Percentiles rank a stretch among this genome's conserved stretches.
phyloP scores from a whole-genome alignment of 2,113 vertebrate species.

The Rhabdomys dilectus region DNA sequence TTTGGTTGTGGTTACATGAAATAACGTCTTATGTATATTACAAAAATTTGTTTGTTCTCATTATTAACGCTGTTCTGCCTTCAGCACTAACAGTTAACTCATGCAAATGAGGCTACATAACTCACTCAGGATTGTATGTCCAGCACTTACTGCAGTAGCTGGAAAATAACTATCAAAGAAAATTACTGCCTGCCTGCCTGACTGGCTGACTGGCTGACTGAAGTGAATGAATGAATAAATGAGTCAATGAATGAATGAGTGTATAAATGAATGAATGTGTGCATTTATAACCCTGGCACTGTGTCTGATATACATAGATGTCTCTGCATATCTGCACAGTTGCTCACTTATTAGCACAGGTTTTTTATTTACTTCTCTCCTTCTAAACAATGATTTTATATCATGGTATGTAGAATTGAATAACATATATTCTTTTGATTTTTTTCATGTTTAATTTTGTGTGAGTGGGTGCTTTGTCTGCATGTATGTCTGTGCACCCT shows the following conservation, averaged over 20 bases:
- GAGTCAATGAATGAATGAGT: neutral
- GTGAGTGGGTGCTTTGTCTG: neutral
- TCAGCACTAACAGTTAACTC: neutral
- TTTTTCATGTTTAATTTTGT: neutral
- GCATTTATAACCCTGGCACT: too few relatives aligned
- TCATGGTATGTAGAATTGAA: neutral
- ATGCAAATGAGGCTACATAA: neutral
- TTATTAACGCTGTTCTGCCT: neutral
- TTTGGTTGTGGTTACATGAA: neutral
- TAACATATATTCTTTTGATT: too few relatives aligned
- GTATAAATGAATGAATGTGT: too few relatives aligned
- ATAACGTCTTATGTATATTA: neutral
- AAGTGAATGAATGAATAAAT: neutral
- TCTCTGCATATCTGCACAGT: neutral
- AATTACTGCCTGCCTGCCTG: too few relatives aligned
- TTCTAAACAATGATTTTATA: neutral
- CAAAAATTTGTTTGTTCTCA: neutral
- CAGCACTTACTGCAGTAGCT: neutral
- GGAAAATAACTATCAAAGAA: neutral
- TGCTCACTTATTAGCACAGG: neutral
- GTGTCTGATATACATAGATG: neutral
- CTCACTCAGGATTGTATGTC: neutral
- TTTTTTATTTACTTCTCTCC: neutral
- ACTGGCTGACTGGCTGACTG: neutral
- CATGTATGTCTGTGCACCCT: neutral